A percentile compares a stretch with the other conserved stretches of the same genome.
Evolutionary conservation across 2,113 vertebrate genomes (phyloP).

Genomic region (Calypte anna): DNA sequence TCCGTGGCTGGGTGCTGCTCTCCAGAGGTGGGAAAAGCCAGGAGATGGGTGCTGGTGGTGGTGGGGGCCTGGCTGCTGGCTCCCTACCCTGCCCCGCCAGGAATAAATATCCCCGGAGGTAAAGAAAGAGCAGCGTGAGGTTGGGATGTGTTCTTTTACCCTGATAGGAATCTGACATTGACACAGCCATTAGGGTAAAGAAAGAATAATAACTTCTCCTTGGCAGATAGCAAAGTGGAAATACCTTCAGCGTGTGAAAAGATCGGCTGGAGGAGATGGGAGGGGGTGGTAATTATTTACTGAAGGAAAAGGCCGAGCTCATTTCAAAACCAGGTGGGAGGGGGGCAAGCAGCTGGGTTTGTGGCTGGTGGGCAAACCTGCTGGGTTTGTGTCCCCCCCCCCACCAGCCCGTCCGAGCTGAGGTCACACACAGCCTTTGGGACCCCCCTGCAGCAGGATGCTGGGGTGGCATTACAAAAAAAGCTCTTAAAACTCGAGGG

Average conservation of each 20-base stretch:
- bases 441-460: too few species aligned
- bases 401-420: too few species aligned
- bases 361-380: too few species aligned
- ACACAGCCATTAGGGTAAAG: slow-evolving; percentile 52
- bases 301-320: background rate
- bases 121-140: slow-evolving; percentile 42
- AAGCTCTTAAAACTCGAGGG: background rate
- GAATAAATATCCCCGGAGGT: slow-evolving; percentile 36
- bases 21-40: background rate
- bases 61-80: background rate
- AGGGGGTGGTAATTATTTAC: slow-evolving; percentile 16
- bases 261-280: background rate
- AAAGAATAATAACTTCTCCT: slow-evolving; percentile 54
- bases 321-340: background rate
- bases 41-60: background rate
- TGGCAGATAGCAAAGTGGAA: background rate
- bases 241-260: slow-evolving; percentile 31
- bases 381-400: too few species aligned
- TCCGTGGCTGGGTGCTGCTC: background rate
- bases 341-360: background rate
- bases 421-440: too few species aligned
- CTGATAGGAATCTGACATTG: slow-evolving; percentile 61
- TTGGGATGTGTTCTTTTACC: slow-evolving; percentile 37
- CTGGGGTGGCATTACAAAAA: rapidly evolving
- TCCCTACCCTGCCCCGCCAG: background rate